phyloP scores from a whole-genome alignment of 2,888 invertebrate species.

The Leptinotarsa rubiginosa region DNA sequence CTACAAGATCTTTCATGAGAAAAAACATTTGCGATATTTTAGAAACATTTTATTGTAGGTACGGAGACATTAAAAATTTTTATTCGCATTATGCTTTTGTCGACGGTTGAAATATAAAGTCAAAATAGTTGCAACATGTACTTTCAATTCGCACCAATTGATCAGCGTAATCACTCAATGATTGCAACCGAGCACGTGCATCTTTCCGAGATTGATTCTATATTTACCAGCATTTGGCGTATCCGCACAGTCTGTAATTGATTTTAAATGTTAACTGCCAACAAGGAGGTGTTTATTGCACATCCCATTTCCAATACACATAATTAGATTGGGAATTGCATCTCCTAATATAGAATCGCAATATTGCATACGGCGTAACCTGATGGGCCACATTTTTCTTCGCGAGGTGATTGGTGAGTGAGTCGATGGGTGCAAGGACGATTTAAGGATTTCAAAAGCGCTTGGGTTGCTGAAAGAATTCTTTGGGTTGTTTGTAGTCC shows the following conservation, averaged over 20 bases:
- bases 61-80: no score
- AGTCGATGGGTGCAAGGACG: neutral
- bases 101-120: no score
- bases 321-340: constrained; percentile 21
- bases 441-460: neutral
- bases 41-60: no score
- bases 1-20: no score
- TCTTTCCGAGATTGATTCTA: neutral
- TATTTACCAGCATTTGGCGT: constrained; percentile 18
- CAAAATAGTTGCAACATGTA: no score
- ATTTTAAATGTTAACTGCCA: constrained; percentile 22
- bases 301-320: constrained; percentile 15
- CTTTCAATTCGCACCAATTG: neutral
- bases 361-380: neutral
- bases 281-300: constrained; percentile 28
- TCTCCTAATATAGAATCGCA: constrained; percentile 22
- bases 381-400: neutral
- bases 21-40: no score
- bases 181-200: neutral
- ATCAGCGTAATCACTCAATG: neutral
- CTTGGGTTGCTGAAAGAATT: no score
- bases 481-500: no score
- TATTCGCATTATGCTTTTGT: no score
- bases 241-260: constrained; percentile 7
- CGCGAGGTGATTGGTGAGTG: neutral